Base-by-base conservation (phyloP, 1,140 invertebrate genomes). In the Trissolcus basalis region DNA sequence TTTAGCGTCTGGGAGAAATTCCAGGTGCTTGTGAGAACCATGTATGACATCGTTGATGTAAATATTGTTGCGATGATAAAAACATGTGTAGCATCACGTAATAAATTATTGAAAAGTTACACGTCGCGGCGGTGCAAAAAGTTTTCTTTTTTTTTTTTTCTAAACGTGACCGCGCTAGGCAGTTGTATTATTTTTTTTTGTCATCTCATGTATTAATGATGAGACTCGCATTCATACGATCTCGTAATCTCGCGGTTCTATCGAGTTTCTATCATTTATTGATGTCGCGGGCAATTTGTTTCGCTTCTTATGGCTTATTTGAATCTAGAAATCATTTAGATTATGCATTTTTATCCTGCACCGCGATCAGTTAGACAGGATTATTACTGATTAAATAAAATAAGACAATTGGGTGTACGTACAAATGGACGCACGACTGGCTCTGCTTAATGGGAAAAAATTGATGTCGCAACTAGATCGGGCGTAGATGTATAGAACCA, bases 61-160 rank as follows among this genome's bases (percentile, higher is more conserved):
- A 76, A 76, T 76, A 70, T 70, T 70, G 73, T 70, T 49, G 43
- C 6, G 61, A 70, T 76, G 73, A 76, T 76, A 76, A 76, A 76
- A 70, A 70, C 73, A 77, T 35, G 60, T 71, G 73, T 71, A 71
- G 39, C 56, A 51, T 67, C 73, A 59, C 60, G 43, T 65, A 76
- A 76, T 76, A 76, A 70, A 76, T 76, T 60, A 76, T 65, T 65
- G 47, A 65, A 70, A 76, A 64, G 73, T 69, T 69, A 59, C 41
- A 64, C 72, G 64, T 64, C 64, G 47, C 49, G n/a, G 59, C 27
- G 47, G 39, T n/a, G 43, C 43, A 75, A 68, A 68, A 75, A 64
- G 44, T 64, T 51, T 27, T 27, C n/a, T n/a, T n/a, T n/a, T n/a
- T n/a, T n/a, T n/a, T n/a, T n/a, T n/a, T n/a, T n/a, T n/a, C n/a